These are phyloP conservation scores for Leucopsar rothschildi DNA, from an alignment of 2,113 vertebrate species.

Conservation along the genomic window DNA sequence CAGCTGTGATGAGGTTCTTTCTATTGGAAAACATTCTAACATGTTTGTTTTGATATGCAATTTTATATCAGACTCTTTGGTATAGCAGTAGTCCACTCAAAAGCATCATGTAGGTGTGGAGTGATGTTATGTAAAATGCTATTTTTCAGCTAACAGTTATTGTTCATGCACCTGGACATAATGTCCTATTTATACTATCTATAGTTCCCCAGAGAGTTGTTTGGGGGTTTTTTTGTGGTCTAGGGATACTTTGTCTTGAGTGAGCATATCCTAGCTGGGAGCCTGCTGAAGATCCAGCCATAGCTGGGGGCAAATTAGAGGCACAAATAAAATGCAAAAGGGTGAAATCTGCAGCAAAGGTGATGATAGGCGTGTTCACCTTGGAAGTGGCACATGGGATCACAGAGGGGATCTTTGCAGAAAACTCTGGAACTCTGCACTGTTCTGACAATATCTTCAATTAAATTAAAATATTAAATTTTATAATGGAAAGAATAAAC, in stretches of 20 bases:
- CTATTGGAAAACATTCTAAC: background rate
- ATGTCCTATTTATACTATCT: background rate
- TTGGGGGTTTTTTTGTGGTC: background rate
- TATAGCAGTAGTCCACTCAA: background rate
- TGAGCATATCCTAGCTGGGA: background rate
- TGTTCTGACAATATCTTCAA: background rate
- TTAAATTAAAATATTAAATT: background rate
- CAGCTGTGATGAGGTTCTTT: background rate
- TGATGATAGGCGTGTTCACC: background rate
- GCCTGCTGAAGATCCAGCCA: background rate
- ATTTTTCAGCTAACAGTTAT: background rate
- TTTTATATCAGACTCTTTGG: background rate
- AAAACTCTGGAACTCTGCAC: background rate
- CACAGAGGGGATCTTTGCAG: background rate
- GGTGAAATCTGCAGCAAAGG: background rate
- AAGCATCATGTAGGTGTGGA: background rate
- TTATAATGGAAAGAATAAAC: background rate
- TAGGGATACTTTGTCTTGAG: background rate
- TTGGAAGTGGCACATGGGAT: background rate
- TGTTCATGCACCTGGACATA: background rate
- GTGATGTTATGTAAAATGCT: background rate
- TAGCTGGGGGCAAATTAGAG: background rate
- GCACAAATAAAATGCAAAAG: background rate
- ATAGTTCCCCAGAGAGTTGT: background rate
- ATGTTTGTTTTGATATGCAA: background rate